Conservation (phyloP, 2,888 invertebrate species). For the Venusia cambrica region DNA sequence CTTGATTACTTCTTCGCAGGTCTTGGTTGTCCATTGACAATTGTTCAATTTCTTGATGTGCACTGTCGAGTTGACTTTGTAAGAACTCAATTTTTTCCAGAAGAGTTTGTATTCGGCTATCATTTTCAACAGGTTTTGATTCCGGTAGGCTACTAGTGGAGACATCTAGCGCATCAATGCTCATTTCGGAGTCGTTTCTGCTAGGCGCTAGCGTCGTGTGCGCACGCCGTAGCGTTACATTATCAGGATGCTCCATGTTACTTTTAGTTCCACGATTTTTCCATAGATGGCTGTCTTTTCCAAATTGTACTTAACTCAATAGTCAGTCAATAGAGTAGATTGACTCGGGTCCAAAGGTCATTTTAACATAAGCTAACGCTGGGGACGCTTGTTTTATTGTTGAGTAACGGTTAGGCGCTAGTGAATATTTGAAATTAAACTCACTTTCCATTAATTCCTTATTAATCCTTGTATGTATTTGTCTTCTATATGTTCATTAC, state of each 20-base stretch:
- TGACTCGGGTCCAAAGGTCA: too few species aligned
- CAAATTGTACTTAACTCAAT: too few species aligned
- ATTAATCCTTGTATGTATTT: too few species aligned
- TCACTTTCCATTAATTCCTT: too few species aligned
- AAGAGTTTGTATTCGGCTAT: background rate
- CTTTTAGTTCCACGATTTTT: too few species aligned
- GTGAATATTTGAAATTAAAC: too few species aligned
- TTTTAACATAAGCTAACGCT: too few species aligned
- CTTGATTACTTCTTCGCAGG: background rate
- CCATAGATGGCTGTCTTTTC: too few species aligned
- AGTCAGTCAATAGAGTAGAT: too few species aligned
- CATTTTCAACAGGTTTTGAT: background rate
- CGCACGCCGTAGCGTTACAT: background rate
- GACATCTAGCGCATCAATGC: slow-evolving; percentile 1
- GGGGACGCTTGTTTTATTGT: too few species aligned
- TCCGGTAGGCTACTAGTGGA: slow-evolving; percentile 1
- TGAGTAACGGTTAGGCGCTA: too few species aligned
- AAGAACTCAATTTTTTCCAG: background rate
- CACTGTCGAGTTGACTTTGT: background rate
- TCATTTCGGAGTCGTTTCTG: background rate
- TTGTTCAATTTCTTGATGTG: background rate
- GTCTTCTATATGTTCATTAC: too few species aligned
- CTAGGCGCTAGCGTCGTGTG: background rate
- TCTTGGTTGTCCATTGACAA: background rate
- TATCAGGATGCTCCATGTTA: background rate